phyloP scores from a whole-genome alignment of 2,113 vertebrate genomes.

The Tautogolabrus adspersus region DNA sequence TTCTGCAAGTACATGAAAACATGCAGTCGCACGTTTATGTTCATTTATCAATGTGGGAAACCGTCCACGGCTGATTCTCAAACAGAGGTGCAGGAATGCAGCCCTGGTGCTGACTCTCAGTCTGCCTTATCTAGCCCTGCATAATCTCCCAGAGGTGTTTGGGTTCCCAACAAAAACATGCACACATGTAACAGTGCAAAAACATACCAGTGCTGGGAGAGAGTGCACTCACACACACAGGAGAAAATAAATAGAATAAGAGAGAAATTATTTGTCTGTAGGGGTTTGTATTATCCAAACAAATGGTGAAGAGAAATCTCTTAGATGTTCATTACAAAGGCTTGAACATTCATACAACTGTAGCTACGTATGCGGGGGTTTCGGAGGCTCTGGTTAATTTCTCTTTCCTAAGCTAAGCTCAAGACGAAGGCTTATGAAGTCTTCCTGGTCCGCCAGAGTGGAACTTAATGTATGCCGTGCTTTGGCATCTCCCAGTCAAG shows the following conservation, averaged over 20 bases:
- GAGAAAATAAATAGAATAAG: background rate
- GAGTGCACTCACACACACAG: no score
- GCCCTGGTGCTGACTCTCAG: constrained; percentile 54
- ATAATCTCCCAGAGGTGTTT: constrained; percentile 72
- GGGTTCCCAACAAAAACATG: constrained; percentile 58
- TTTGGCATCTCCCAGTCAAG: constrained; percentile 23
- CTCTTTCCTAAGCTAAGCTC: background rate
- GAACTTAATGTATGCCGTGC: constrained; percentile 20
- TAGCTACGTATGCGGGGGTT: background rate
- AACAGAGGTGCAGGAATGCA: constrained; percentile 70
- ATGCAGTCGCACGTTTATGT: constrained; percentile 21
- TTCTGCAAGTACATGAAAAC: background rate
- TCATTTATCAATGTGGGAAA: constrained; percentile 84
- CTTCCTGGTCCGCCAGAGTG: background rate
- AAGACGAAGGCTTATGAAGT: background rate
- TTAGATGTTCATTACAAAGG: constrained; percentile 15
- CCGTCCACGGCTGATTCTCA: constrained; percentile 69
- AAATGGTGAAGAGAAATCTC: background rate
- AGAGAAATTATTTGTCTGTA: background rate
- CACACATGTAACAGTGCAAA: constrained; percentile 23
- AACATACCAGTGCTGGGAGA: constrained; percentile 10
- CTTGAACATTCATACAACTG: background rate
- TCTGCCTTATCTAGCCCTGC: constrained; percentile 70
- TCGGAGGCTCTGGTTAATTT: constrained; percentile 32
- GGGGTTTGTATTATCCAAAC: constrained; percentile 20